Base-by-base conservation (phyloP, 2,888 invertebrate genomes). In the Nymphalis urticae region DNA sequence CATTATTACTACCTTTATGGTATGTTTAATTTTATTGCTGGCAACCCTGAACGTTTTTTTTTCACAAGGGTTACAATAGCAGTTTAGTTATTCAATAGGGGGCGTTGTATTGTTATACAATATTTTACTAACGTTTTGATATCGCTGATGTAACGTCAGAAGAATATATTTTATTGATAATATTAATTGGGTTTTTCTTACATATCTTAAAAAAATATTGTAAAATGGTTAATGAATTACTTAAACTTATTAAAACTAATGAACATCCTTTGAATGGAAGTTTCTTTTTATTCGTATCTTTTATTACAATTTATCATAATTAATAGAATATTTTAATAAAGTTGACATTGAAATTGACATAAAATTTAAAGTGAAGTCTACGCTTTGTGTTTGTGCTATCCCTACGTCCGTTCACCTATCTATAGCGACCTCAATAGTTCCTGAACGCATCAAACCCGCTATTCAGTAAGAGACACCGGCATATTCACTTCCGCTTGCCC, bases 41-140 rank as follows among this genome's bases (percentile, higher is more conserved):
- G 88, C 88, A 88, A 83, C 87, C 88, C 88, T 81, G 86, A 69
- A 32, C 32, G 84, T 84, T 85, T 86, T 84, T 79, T 74, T 72
- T 78, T 76, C 75, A 79, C 77, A 68, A 73, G 78, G 78, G 78
- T 65, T 79, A 87, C 86, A 87, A 88, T 86, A 84, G 82, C 78
- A 77, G 78, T 75, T 79, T 76, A 65, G 71, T 76, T 80, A 76
- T 82, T 85, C 82, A 87, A 90, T 84, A 82, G 88, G 89, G 91
- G 92, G 92, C 92, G 92, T 87, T 87, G 89, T 92, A 92, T 92
- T 92, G 90, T 91, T 90, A 76, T 82, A 86, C 84, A 88, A 88
- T 86, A 83, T 85, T 88, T 89, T 89, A 80, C 78, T 72, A 70
- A 69, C 76, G 75, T 78, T 85, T 82, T 82, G 64, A 82, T 76